phyloP scores from a whole-genome alignment of 2,113 vertebrate genomes.

The Pedetes capensis region DNA sequence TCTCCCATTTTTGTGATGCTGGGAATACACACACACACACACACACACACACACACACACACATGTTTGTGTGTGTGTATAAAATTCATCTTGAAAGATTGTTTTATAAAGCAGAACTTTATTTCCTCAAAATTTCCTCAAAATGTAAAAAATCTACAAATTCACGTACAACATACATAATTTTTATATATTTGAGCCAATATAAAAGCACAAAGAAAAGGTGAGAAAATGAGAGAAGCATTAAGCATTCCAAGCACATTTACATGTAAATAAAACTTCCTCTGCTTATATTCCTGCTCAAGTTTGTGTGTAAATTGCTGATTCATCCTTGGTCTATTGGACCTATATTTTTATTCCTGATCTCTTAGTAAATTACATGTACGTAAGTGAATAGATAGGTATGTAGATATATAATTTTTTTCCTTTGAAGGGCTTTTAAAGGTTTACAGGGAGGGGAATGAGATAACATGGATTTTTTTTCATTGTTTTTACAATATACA shows the following conservation, averaged over 20 bases:
- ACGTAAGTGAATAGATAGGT: too few species aligned
- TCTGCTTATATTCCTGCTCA: not conserved
- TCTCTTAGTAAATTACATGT: not conserved
- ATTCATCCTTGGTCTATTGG: not conserved
- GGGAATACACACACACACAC: too few species aligned
- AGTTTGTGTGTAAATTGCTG: not conserved
- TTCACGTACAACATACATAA: not conserved
- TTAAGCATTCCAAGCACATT: not conserved
- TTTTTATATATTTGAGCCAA: not conserved
- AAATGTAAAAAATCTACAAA: not conserved
- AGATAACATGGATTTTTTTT: too few species aligned
- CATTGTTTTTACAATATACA: too few species aligned
- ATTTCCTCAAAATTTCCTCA: not conserved
- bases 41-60: too few species aligned
- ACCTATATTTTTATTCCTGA: not conserved
- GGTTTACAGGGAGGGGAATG: constrained; percentile 8
- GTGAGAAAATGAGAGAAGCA: not conserved
- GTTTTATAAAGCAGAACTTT: not conserved
- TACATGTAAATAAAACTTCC: not conserved
- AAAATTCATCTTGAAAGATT: not conserved
- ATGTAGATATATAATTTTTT: not conserved
- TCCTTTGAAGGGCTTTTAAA: not conserved
- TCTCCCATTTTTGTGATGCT: too few species aligned
- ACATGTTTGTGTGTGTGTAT: too few species aligned
- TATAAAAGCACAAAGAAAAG: not conserved